Conservation (phyloP, 2,113 vertebrate species). For the Zosterops japonicus region DNA sequence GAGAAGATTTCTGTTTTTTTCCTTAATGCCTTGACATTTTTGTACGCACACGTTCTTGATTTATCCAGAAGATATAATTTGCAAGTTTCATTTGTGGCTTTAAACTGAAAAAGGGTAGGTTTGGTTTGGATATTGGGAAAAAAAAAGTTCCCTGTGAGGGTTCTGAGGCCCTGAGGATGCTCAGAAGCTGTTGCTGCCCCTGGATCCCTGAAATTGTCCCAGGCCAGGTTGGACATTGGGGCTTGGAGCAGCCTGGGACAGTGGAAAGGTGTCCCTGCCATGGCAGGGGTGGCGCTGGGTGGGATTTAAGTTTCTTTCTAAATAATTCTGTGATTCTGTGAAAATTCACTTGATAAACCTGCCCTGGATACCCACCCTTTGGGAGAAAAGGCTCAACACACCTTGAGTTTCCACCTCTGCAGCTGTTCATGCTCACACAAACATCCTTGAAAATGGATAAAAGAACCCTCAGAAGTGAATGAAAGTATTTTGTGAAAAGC, state of each 20-base stretch:
- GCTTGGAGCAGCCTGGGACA: not conserved
- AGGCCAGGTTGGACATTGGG: not conserved
- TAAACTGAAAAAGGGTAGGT: not conserved
- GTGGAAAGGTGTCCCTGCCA: not conserved
- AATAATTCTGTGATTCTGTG: not conserved
- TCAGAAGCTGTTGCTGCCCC: not conserved
- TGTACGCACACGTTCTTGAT: fast-evolving
- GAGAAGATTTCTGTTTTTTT: not conserved
- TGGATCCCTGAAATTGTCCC: not conserved
- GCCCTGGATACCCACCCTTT: not conserved
- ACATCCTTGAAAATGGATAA: not conserved
- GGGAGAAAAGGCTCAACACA: not conserved
- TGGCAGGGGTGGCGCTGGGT: not conserved
- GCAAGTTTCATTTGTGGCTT: not conserved
- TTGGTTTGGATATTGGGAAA: not conserved
- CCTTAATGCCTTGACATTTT: not conserved
- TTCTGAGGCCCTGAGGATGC: not conserved
- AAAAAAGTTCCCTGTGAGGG: not conserved
- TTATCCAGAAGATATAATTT: not conserved
- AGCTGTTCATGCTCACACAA: not conserved
- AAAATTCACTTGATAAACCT: not conserved
- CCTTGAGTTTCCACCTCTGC: not conserved
- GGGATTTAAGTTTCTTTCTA: not conserved
- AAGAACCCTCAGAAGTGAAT: not conserved
- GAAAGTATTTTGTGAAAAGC: not conserved